A percentile compares a stretch with the other conserved stretches of the same genome.
phyloP scores from a whole-genome alignment of 2,113 vertebrate genomes.

The Solea solea region DNA sequence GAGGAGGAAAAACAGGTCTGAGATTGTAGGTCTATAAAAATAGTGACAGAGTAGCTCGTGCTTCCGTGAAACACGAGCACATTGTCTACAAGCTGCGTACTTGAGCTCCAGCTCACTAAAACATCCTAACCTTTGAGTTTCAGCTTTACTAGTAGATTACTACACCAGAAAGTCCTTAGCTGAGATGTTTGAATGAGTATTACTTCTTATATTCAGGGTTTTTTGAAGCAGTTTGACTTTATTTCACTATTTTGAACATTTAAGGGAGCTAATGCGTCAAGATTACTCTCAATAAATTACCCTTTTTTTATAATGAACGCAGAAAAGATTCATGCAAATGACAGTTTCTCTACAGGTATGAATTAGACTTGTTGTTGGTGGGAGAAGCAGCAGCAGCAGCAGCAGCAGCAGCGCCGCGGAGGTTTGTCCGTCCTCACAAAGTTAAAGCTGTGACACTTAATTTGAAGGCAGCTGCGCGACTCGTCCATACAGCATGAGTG shows the following conservation, averaged over 20 bases:
- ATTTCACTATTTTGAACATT: neutral
- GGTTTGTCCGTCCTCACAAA: slow-evolving; percentile 49
- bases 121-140: slow-evolving; percentile 46
- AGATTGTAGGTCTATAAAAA: slow-evolving; percentile 64
- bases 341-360: slow-evolving; percentile 7
- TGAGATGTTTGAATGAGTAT: slow-evolving; percentile 33
- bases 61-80: slow-evolving; percentile 63
- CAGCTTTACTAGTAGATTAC: slow-evolving; percentile 62
- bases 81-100: slow-evolving; percentile 41
- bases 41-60: slow-evolving; percentile 55
- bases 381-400: slow-evolving; percentile 1
- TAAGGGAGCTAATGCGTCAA: neutral
- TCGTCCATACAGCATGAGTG: slow-evolving; percentile 38
- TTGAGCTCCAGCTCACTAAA: slow-evolving; percentile 51
- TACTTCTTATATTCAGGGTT: too few relatives aligned
- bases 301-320: slow-evolving; percentile 12
- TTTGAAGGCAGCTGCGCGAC: slow-evolving; percentile 54
- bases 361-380: slow-evolving; percentile 25
- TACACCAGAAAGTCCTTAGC: slow-evolving; percentile 15
- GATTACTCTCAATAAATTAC: neutral
- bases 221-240: neutral
- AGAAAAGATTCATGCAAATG: neutral
- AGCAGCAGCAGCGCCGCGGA: slow-evolving; percentile 20
- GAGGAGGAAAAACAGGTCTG: slow-evolving; percentile 23
- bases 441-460: slow-evolving; percentile 42